Base-by-base conservation (phyloP, 2,888 invertebrate species). In the Nycteola revayana region DNA sequence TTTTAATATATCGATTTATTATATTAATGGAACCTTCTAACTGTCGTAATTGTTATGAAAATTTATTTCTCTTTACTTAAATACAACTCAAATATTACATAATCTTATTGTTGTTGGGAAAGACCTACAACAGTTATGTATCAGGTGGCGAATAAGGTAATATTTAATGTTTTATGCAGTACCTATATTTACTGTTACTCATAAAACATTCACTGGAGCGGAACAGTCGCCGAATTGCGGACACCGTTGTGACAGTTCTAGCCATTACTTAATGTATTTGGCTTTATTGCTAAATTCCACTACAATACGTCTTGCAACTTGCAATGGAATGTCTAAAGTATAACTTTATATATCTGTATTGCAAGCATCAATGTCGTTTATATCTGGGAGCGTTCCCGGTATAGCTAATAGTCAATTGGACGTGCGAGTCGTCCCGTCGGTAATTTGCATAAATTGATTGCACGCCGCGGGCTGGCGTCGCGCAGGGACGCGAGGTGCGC, bases 371-470 rank as follows among this genome's bases (percentile, higher is more conserved):
- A 47, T 50, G 55, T 53, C 49, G 36, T 48, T 39, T 40, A 49
- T 47, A 50, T 48, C 49, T 52, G 33, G 41, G 28, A 44, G 33
- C 25, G 50, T 54, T 62, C 63, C 64, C 49, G 60, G 59, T 63
- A 63, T 55, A 52, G 60, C 57, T 61, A 58, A 63, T 66, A 66
- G 63, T 60, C 67, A 73, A 76, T 74, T 72, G 75, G 65, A 57
- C 50, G 70, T 69, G 65, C 45, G 57, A 57, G 54, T 70, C 73
- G 78, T 82, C 82, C 78, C 74, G 78, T 69, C 63, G 61, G 60
- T 74, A 81, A 87, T 88, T 87, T 87, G 79, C 86, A 88, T 88
- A 79, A 87, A 86, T 86, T 85, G 85, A 85, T 86, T 75, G 78
- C 77, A 72, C 65, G 66, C 65, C 64, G 68, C 69, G 62, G 66